Base-by-base conservation (phyloP, 2,888 invertebrate species). In the Eristalinus aeneus region DNA sequence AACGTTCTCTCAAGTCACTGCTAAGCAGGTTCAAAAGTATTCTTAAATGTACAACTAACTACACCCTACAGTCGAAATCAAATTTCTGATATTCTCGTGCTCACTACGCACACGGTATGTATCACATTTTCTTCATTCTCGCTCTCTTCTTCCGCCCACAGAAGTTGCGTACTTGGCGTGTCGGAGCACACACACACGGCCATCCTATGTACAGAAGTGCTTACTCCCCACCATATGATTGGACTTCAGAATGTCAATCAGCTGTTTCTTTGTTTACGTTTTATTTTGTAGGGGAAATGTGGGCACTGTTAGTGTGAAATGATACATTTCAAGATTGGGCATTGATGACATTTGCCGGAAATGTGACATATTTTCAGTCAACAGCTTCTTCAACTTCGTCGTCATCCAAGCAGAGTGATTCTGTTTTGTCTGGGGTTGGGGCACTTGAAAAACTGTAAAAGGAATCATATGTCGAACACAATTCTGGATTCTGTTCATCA, bases 241-340 rank as follows among this genome's bases (percentile, higher is more conserved):
- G 73, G 69, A 58, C 32, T 27, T 27, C 16, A 39, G 73, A 16
- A 53, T 73, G 77, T 67, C 61, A 80, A 56, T 80, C 86, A 86
- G 86, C 86, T 86, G 86, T 69, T 86, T 77, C 61, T 78, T 86
- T 86, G 86, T 86, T 86, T 86, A 86, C 81, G 78, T 86, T 86
- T 86, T 85, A 69, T 85, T 85, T 85, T 81, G 32, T 10, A 73
- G 76, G 81, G 58, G 81, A 73, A 76, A 32, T 81, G 85, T 76
- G 31, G 84, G 75, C 75, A 79, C 80, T 80, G 27, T 61, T 60
- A 10, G n/a, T 32, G 46, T 32, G 46, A 36, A 20, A 46, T 63
- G 23, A 10, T 65, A 34, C 11, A 27, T 56, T 23, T 34, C 27
- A 27, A 6, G 60, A 65, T 20, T 76, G 34, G 79, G 69, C 58